Base-by-base conservation (phyloP, 2,113 vertebrate genomes). In the Lagopus muta region DNA sequence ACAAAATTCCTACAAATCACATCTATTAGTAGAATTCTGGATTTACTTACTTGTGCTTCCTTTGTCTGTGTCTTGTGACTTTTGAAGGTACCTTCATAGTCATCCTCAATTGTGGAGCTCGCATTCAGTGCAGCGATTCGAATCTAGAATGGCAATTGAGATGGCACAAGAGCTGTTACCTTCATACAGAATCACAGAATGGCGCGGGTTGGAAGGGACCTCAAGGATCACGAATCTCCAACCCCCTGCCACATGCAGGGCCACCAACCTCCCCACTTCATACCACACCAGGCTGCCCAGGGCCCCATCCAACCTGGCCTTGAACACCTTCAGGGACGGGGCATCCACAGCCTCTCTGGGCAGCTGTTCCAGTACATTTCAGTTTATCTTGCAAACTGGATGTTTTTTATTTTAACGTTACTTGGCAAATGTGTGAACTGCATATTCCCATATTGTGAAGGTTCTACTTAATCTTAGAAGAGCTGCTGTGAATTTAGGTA, bases 71-170 rank as follows among this genome's bases (percentile, higher is more conserved):
- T 98, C 93, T 99, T 99, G 55, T 97, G 98, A 74, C 97, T 99
- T 96, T 98, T 98, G 94, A 98, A 97, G 42, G 97, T 98, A 42
- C 99, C 99, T 87, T 99, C 98, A 4, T 98, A 98, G 88, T 99
- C 99, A 90, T 99, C 99, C 65, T 99, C 98, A 58, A 98, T 89
- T 1, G 98, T 96, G 9, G 98, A 98, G 43, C 98, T 98, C 3
- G 99, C 99, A 22, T 99, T 99, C 72, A 99, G 96, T 6, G 99
- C 99, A 54, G 99, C 99, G 2, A 99, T 99, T 74, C 99, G 98
- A 87, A 99, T 99, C 99, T 99, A 94, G 45, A 86, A 64, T 0
- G 10, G 52, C 24, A 52, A 43, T 21, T 1, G 4, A 92, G 50
- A 54, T 0, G 2, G 0, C 2, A 52, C 15, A 50, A 30, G 34